Evolutionary conservation across 2,797 vertebrate species (phyloP).

Genomic region (Xiphophorus birchmanni): DNA sequence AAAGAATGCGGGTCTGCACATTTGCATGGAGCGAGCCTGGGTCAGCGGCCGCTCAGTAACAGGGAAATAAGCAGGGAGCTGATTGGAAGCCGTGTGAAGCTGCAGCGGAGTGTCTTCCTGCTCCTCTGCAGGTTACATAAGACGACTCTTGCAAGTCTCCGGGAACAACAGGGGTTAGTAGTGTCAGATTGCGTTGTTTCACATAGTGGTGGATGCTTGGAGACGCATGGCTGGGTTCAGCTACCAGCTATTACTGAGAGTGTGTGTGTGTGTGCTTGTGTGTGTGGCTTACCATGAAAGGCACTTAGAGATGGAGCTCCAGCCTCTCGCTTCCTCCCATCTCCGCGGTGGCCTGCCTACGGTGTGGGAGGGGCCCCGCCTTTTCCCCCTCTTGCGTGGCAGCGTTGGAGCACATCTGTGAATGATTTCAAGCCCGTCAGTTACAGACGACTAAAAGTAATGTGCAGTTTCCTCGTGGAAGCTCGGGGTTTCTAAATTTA

Average conservation of each 20-base stretch:
- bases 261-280: constrained; percentile 20
- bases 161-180: constrained; percentile 65
- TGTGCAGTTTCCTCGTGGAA: constrained; percentile 36
- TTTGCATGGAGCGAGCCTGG: constrained; percentile 44
- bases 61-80: constrained; percentile 44
- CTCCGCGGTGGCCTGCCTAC: constrained; percentile 46
- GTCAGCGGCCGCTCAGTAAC: constrained; percentile 34
- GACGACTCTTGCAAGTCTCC: constrained; percentile 46
- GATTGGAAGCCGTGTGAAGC: constrained; percentile 39
- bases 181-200: constrained; percentile 74
- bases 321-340: constrained; percentile 56
- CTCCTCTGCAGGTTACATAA: constrained; percentile 67
- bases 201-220: constrained; percentile 66
- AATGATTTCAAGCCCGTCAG: constrained; percentile 67
- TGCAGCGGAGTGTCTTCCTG: constrained; percentile 32
- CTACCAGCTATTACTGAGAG: constrained; percentile 53
- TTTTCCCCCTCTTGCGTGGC: constrained; percentile 53
- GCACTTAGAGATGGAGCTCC: constrained; percentile 61
- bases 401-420: constrained; percentile 72
- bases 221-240: constrained; percentile 69
- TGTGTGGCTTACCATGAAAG: constrained; percentile 41
- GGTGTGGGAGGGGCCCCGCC: constrained; percentile 46
- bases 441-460: constrained; percentile 49
- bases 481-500: constrained; percentile 63
- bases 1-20: constrained; percentile 1